Percentiles rank a stretch among this genome's conserved stretches.
phyloP scores from a whole-genome alignment of 2,888 invertebrate genomes.

The Drosophila leonis region DNA sequence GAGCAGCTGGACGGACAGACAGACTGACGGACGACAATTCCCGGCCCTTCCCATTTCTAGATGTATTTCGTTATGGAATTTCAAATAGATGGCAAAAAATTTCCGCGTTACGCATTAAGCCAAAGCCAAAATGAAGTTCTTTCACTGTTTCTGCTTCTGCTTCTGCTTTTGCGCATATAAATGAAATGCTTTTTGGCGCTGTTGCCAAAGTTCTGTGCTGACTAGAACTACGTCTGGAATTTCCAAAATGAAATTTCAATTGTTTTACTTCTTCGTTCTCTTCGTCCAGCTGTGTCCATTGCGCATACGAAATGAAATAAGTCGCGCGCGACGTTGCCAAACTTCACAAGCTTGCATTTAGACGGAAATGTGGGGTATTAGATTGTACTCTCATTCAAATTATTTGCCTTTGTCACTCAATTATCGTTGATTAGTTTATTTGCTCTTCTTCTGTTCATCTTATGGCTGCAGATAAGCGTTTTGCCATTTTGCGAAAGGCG shows the following conservation, averaged over 20 bases:
- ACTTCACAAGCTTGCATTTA: slow-evolving; percentile 1
- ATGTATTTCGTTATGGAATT: slow-evolving; percentile 45
- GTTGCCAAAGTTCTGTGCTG: slow-evolving; percentile 26
- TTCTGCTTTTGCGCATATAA: slow-evolving; percentile 4
- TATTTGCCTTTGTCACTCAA: not conserved
- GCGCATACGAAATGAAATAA: not conserved
- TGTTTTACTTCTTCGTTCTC: slow-evolving; percentile 1
- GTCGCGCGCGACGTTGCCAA: slow-evolving; percentile 13
- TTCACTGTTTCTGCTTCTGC: slow-evolving; percentile 12
- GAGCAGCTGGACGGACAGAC: slow-evolving; percentile 2
- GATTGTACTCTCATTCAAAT: not conserved
- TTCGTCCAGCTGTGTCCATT: too few relatives aligned
- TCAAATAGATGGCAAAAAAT: slow-evolving; percentile 41
- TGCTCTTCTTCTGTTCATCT: not conserved
- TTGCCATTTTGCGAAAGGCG: not conserved
- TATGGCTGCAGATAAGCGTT: not conserved
- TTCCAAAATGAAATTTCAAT: slow-evolving; percentile 6
- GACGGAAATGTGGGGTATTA: not conserved
- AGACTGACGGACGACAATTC: not conserved
- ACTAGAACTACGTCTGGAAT: not conserved
- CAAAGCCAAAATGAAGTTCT: slow-evolving; percentile 11
- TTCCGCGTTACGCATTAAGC: slow-evolving; percentile 46
- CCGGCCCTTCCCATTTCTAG: slow-evolving; percentile 19
- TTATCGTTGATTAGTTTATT: not conserved
- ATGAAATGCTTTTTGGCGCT: not conserved